Percentiles rank a stretch among this genome's conserved stretches.
Evolutionary conservation across 2,888 invertebrate species (phyloP).

Genomic region (Ophion slaviceki): DNA sequence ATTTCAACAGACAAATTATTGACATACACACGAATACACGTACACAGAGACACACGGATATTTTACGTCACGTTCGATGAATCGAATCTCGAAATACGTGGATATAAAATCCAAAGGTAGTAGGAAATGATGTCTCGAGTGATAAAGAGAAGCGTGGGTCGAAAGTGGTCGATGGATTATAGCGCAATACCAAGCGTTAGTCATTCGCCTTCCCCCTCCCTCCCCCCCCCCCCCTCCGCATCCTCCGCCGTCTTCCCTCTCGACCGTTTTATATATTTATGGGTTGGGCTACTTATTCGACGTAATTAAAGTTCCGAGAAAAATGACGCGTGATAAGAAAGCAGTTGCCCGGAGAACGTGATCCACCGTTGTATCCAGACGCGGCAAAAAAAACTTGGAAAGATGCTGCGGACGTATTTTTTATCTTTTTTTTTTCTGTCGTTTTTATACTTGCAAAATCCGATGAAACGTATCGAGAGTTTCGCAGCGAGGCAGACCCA

Average conservation of each 20-base stretch:
- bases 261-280: conserved; percentile 77
- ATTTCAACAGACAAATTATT: background rate
- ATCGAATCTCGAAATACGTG: conserved; percentile 48
- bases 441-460: background rate
- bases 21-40: background rate
- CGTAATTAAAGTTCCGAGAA: conserved; percentile 79
- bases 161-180: conserved; percentile 76
- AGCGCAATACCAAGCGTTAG: conserved; percentile 78
- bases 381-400: background rate
- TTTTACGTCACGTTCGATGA: conserved; percentile 25
- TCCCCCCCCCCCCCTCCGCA: conserved; percentile 72
- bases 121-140: conserved; percentile 62
- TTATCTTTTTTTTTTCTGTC: background rate
- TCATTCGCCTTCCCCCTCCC: conserved; percentile 72
- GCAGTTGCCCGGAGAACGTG: conserved; percentile 41
- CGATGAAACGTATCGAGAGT: background rate
- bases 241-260: conserved; percentile 71
- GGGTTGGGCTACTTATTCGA: conserved; percentile 80
- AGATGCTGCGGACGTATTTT: conserved; percentile 12
- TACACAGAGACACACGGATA: background rate
- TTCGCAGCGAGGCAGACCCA: background rate
- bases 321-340: conserved; percentile 80
- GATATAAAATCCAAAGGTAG: conserved; percentile 26
- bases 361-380: conserved; percentile 1
- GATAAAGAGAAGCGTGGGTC: conserved; percentile 78